These are phyloP conservation scores for Netelia fuscicornis DNA, from an alignment of 2,888 invertebrate species.

Conservation along the genomic window DNA sequence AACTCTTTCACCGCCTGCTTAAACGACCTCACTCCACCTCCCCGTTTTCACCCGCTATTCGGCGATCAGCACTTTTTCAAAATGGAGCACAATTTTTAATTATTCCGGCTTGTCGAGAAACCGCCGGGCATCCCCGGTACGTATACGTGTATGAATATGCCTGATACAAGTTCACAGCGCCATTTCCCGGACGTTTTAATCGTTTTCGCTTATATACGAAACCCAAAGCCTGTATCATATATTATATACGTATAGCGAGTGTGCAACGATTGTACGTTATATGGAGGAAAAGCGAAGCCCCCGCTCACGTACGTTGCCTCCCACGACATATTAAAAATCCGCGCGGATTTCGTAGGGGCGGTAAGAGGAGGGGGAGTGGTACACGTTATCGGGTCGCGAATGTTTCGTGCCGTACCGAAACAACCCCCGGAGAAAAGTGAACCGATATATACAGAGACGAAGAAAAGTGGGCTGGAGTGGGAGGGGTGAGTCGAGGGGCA, in stretches of 20 bases:
- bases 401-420: conserved; percentile 79
- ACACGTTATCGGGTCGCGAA: conserved; percentile 82
- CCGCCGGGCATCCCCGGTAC: conserved; percentile 42
- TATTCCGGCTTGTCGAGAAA: conserved; percentile 77
- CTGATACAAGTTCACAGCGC: conserved; percentile 21
- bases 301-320: conserved; percentile 69
- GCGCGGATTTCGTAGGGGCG: conserved; percentile 69
- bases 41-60: conserved; percentile 25
- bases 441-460: conserved; percentile 74
- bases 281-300: conserved; percentile 48
- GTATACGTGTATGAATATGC: conserved; percentile 42
- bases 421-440: conserved; percentile 74
- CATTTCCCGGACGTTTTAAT: conserved; percentile 77
- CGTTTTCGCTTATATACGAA: conserved; percentile 84
- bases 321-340: conserved; percentile 83
- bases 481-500: not conserved
- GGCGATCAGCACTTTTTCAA: conserved; percentile 80
- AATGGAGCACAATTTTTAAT: conserved; percentile 83
- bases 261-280: conserved; percentile 47
- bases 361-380: conserved; percentile 39
- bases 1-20: conserved; percentile 30
- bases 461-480: conserved; percentile 65
- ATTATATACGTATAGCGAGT: conserved; percentile 39
- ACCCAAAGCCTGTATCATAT: conserved; percentile 78
- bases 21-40: not conserved